Evolutionary conservation across 2,113 vertebrate genomes (phyloP), one percentile per base, ranked within the genome.

Genomic region (Chinchilla lanigera): DNA sequence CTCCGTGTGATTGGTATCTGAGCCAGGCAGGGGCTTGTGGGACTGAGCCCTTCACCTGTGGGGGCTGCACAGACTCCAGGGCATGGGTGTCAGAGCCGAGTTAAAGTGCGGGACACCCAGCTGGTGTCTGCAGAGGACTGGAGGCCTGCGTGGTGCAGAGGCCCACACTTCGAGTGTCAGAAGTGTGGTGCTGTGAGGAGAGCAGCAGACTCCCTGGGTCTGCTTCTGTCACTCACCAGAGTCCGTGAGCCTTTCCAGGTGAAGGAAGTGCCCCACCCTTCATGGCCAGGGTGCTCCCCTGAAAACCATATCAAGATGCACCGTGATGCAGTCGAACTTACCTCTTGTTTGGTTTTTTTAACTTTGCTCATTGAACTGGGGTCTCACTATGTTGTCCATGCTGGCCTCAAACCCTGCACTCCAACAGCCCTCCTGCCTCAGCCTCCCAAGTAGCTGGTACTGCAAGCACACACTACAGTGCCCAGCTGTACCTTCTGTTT

Each of bases 231-330:
- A 38, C 52, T 7, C 10, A 0, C 63, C 6, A 0, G 7, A 30
- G 33, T 9, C 0, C 2, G 44, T 7, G 0, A 26, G 52, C 16
- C 22, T n/a, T 16, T 54, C 73, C 28, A 0, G 17, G 47, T 10
- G 84, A 14, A 10, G 33, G 41, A 5, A 9, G 3, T 12, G 1
- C 2, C 8, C 71, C 52, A 5, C 14, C 41, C 61, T 50, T 6
- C 17, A 52, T 22, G 60, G 50, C 58, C 85, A 9, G 35, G 19
- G 17, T 67, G 10, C 24, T 1, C 11, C 11, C 0, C 0, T 1
- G 44, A 60, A 33, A 20, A 17, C 50, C 3, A 0, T 4, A 7
- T 17, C 24, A 52, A 1, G 67, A 20, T 4, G 3, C 44, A 0
- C 47, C 24, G 1, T 41, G 5, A 19, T 1, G 0, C 13, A 58